Evolutionary conservation across 2,113 vertebrate species (phyloP).

Genomic region (Pomatorhinus ruficollis): DNA sequence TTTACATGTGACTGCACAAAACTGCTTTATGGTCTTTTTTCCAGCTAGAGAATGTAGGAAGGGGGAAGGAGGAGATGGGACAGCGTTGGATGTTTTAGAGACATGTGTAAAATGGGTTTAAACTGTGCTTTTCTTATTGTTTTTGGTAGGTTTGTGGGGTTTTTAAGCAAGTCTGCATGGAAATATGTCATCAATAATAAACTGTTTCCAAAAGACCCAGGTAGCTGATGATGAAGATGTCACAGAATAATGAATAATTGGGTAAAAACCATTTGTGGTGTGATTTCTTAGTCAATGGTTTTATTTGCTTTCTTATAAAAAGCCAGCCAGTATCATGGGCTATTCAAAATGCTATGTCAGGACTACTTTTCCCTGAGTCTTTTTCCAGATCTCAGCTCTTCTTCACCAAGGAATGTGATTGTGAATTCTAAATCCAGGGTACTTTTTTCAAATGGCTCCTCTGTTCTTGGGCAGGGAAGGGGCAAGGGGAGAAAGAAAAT

Average conservation of each 20-base stretch:
- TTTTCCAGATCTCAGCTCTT: background rate
- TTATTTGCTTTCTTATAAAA: background rate
- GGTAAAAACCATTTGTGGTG: background rate
- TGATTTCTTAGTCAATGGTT: background rate
- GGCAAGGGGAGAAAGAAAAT: background rate
- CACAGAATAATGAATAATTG: background rate
- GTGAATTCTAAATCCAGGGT: background rate
- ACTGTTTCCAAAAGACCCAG: background rate
- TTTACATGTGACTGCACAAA: constrained; percentile 64
- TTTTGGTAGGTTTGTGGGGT: background rate
- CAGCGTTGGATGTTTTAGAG: background rate
- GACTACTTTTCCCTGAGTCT: background rate
- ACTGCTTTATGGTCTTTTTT: constrained; percentile 66
- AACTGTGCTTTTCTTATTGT: background rate
- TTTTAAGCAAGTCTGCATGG: background rate
- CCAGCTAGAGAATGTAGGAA: constrained; percentile 42
- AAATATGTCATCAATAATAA: background rate
- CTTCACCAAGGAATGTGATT: background rate
- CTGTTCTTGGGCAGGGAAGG: background rate
- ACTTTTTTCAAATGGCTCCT: background rate
- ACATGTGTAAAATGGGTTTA: background rate
- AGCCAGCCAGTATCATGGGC: background rate
- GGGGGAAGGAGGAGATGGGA: background rate
- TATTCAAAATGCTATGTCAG: background rate
- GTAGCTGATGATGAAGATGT: background rate